Base-by-base conservation (phyloP, 2,888 invertebrate species). In the Diadromus collaris region DNA sequence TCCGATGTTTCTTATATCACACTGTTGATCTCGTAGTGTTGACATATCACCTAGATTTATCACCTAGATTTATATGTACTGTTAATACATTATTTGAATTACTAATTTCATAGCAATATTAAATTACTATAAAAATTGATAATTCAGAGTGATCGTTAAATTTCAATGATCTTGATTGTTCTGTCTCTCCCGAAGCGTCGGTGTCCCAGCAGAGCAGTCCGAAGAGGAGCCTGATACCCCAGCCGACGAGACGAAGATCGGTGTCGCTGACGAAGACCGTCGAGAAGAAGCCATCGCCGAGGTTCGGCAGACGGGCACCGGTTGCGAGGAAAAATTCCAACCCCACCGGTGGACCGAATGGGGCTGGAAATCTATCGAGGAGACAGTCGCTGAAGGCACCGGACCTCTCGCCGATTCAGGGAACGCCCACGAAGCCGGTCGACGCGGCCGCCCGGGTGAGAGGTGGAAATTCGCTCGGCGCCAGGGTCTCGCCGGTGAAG, bases 181-280 rank as follows among this genome's bases (percentile, higher is more conserved):
- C 16, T 51, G 24, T 51, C 13, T 21, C 24, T 51, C 21, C 24
- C 51, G 16, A 80, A 90, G 90, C 85, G 61, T 89, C 90, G 72
- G 84, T 86, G 13, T 90, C 90, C 38, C 90, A 90, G 54, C 89
- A 89, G 56, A 88, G 82, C 77, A 91, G 90, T 56, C 90, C 90
- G n/a, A 88, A 88, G 19, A 89, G 90, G 46, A 84, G 83, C 60
- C 76, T 89, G 46, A 91, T 90, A 58, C 91, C 91, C 0, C 88
- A 89, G 67, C 89, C 89, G 2, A 86, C 87, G 5, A 68, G 81
- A 10, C 84, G 88, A 21, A 87, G 88, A 56, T 89, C 89, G 2
- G 65, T 89, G 38, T 85, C 84, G 27, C 88, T 89, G n/a, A 82
- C 83, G 60, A 87, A 84, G 60, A 86, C 85, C n/a, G 79, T 69